A percentile compares a stretch with the other conserved stretches of the same genome.
Conservation (phyloP, 1,140 invertebrate species). For the Carcinoscorpius rotundicauda region DNA sequence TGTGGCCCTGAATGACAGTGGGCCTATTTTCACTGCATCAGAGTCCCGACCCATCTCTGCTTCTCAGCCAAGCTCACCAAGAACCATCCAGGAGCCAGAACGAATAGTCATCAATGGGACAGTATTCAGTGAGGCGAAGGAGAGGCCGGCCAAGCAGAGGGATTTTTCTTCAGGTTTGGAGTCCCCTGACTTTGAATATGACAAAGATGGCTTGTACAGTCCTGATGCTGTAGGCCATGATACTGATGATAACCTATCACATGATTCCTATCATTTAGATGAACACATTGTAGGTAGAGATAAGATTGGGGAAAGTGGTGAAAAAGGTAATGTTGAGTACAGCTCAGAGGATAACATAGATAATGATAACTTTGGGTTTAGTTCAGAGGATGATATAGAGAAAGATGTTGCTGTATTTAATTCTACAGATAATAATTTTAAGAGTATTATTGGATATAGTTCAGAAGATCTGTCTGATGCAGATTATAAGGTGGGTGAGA, state of each 20-base stretch:
- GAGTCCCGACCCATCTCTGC: slow-evolving; percentile 14
- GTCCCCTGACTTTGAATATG: slow-evolving; percentile 22
- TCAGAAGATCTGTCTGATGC: no score
- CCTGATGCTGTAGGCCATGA: slow-evolving; percentile 33
- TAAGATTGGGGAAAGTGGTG: slow-evolving; percentile 4
- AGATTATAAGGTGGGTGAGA: no score
- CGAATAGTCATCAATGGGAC: slow-evolving; percentile 16
- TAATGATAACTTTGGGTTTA: slow-evolving; percentile 12
- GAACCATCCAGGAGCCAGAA: slow-evolving; percentile 13
- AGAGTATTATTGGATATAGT: no score
- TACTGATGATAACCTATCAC: slow-evolving; percentile 33
- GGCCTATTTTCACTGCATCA: slow-evolving; percentile 11
- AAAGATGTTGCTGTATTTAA: no score
- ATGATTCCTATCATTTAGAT: slow-evolving; percentile 33
- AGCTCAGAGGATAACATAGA: slow-evolving; percentile 10
- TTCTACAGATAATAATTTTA: no score
- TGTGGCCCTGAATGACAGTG: slow-evolving; percentile 17
- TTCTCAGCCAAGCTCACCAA: slow-evolving; percentile 12
- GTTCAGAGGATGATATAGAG: no score
- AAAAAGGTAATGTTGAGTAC: slow-evolving; percentile 5
- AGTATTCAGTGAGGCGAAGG: slow-evolving; percentile 12
- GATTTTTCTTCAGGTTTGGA: slow-evolving; percentile 22
- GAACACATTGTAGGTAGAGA: slow-evolving; percentile 13
- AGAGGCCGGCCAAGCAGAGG: slow-evolving; percentile 12
- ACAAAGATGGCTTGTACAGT: slow-evolving; percentile 27